Conservation (phyloP, 2,888 invertebrate genomes). For the Dioctria linearis region DNA sequence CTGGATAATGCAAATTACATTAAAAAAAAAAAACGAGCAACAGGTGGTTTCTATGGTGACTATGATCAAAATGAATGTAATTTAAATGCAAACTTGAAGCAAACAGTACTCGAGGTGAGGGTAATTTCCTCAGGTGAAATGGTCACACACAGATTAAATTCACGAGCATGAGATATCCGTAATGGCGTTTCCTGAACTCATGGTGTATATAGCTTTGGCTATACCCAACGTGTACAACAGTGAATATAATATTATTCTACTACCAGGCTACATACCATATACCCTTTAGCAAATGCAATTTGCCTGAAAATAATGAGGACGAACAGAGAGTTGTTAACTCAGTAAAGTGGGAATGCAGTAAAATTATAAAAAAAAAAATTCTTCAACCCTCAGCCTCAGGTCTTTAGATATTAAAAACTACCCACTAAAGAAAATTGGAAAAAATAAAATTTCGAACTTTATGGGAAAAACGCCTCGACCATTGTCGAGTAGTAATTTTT, state of each 20-base stretch:
- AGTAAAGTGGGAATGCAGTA: neutral
- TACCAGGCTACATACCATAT: neutral
- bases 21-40: constrained; percentile 24
- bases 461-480: neutral
- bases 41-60: constrained; percentile 15
- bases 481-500: too few relatives aligned
- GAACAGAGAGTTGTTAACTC: constrained; percentile 10
- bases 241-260: too few relatives aligned
- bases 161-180: neutral
- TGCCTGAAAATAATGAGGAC: constrained; percentile 18
- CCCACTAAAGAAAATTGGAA: neutral
- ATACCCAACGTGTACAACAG: too few relatives aligned
- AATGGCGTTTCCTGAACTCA: constrained; percentile 25
- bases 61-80: constrained; percentile 14
- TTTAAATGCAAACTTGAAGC: constrained; percentile 49
- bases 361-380: neutral
- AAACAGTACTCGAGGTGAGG: constrained; percentile 27
- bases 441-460: neutral
- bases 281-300: constrained; percentile 29
- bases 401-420: neutral
- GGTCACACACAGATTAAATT: constrained; percentile 44
- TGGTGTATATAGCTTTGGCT: too few relatives aligned
- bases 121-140: constrained; percentile 27
- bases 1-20: constrained; percentile 10
- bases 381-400: neutral